Evolutionary conservation across 1,140 invertebrate genomes (phyloP).

Genomic region (Hyposmocoma kahamanoa): DNA sequence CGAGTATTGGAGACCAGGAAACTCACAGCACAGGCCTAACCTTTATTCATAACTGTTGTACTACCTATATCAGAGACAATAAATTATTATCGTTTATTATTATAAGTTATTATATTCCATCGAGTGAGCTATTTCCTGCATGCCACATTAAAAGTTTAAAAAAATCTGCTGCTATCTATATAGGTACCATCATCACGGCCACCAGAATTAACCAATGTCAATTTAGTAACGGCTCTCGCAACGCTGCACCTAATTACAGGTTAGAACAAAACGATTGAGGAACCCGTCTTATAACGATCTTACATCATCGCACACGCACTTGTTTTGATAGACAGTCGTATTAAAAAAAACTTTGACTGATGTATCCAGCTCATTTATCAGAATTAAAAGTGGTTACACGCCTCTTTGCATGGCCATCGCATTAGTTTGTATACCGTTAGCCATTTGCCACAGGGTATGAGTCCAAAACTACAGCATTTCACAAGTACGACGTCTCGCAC

Average conservation of each 20-base stretch:
- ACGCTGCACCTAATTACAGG: neutral
- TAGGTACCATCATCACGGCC: neutral
- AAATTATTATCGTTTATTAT: too few species aligned
- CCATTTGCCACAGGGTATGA: too few species aligned
- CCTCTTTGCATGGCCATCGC: constrained; percentile 5
- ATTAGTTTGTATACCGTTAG: constrained; percentile 18
- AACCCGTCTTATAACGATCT: neutral
- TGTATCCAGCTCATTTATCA: constrained; percentile 18
- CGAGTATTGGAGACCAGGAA: too few species aligned
- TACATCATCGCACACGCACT: neutral
- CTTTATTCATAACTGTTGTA: too few species aligned
- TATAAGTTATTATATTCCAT: too few species aligned
- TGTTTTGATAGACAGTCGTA: neutral
- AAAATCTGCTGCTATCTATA: too few species aligned
- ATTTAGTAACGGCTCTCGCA: neutral
- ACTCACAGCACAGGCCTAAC: too few species aligned
- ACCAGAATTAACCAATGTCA: neutral
- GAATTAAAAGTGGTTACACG: constrained; percentile 19
- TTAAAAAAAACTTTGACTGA: constrained; percentile 4
- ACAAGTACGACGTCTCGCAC: too few species aligned
- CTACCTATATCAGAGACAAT: too few species aligned
- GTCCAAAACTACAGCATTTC: too few species aligned
- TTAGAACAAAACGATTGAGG: neutral
- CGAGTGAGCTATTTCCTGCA: too few species aligned
- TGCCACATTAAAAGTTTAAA: too few species aligned